These are phyloP conservation scores for Hedychridium roseum DNA, from an alignment of 2,888 invertebrate species.

Conservation along the genomic window DNA sequence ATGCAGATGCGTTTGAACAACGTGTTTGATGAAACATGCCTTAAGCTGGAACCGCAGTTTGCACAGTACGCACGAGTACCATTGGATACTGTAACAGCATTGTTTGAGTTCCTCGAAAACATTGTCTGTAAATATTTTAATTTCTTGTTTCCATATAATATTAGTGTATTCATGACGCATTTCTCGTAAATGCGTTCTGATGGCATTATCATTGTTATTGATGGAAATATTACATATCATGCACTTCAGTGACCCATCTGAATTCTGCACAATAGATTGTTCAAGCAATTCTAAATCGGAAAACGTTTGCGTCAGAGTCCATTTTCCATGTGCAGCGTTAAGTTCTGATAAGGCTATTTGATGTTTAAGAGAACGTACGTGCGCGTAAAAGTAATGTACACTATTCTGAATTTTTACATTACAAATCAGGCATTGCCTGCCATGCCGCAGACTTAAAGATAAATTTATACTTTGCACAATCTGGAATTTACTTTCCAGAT, in stretches of 20 bases:
- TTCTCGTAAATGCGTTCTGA: slow-evolving; percentile 9
- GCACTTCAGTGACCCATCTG: slow-evolving; percentile 4
- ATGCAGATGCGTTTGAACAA: slow-evolving; percentile 20
- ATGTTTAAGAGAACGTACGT: slow-evolving; percentile 4
- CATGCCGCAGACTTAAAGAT: too few species aligned
- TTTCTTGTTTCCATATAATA: not conserved
- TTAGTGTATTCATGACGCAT: too few species aligned
- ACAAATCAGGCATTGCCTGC: slow-evolving; percentile 23
- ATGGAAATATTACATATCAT: not conserved
- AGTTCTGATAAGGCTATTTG: not conserved
- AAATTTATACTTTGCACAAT: too few species aligned
- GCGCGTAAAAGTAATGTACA: slow-evolving; percentile 13
- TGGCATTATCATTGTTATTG: accelerated
- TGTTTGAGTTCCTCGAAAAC: slow-evolving; percentile 10
- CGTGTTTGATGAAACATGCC: slow-evolving; percentile 33
- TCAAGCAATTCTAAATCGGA: too few species aligned
- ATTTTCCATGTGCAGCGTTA: not conserved
- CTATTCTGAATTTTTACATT: not conserved
- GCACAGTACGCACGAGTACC: slow-evolving; percentile 36
- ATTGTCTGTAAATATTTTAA: not conserved
- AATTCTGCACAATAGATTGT: not conserved
- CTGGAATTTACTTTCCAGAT: too few species aligned
- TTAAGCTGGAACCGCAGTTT: slow-evolving; percentile 18
- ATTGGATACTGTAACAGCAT: slow-evolving; percentile 35
- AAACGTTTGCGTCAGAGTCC: slow-evolving; percentile 1